These are phyloP conservation scores for Harpagoxenus sublaevis DNA, from an alignment of 2,888 invertebrate genomes.

Conservation along the genomic window DNA sequence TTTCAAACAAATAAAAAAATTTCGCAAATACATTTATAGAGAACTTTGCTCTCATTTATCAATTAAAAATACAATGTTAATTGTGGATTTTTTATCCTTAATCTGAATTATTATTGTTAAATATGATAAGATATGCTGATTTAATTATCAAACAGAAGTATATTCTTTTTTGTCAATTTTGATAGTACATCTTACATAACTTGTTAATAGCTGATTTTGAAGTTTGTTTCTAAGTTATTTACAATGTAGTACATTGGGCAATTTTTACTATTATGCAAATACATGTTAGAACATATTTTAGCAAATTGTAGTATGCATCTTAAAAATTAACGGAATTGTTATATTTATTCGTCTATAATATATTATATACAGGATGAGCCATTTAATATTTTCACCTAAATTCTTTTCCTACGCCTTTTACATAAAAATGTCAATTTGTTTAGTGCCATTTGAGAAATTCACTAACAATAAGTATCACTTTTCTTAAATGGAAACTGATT, in stretches of 20 bases:
- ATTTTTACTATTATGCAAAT: conserved; percentile 32
- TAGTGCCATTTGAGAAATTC: too few relatives aligned
- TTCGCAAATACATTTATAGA: neutral
- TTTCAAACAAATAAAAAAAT: neutral
- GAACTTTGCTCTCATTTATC: neutral
- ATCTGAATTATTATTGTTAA: conserved; percentile 34
- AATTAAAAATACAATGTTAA: conserved; percentile 2
- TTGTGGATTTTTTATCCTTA: conserved; percentile 50
- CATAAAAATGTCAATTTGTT: too few relatives aligned
- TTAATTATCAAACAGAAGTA: conserved; percentile 49
- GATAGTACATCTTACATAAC: conserved; percentile 44
- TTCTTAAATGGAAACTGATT: too few relatives aligned
- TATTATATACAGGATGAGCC: neutral
- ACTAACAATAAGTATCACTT: too few relatives aligned
- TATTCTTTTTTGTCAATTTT: conserved; percentile 56
- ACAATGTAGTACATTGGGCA: conserved; percentile 14
- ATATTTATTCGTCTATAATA: conserved; percentile 10
- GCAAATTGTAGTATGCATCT: conserved; percentile 27
- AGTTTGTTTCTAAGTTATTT: conserved; percentile 46
- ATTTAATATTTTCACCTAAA: too few relatives aligned
- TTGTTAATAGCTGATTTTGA: conserved; percentile 31
- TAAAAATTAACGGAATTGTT: conserved; percentile 27
- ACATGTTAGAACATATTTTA: conserved; percentile 37
- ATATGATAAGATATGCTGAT: conserved; percentile 43
- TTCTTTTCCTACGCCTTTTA: too few relatives aligned